Conservation (phyloP, 1,140 invertebrate genomes). For the Acromyrmex charruanus region DNA sequence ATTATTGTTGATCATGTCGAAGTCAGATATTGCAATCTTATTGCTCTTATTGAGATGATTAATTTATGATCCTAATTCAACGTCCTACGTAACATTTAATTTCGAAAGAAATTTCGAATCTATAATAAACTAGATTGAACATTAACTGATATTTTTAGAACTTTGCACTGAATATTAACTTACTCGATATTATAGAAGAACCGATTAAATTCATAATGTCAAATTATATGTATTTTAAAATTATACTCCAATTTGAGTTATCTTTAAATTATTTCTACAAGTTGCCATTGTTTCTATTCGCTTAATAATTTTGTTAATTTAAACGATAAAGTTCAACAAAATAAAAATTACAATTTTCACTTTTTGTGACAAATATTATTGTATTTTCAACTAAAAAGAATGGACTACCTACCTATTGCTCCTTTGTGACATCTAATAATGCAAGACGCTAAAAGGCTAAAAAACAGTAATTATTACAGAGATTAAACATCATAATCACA, state of each 20-base stretch:
- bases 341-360: too few species aligned
- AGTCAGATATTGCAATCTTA: background rate
- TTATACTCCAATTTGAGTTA: too few species aligned
- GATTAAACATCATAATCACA: constrained; percentile 2
- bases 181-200: too few species aligned
- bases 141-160: background rate
- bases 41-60: background rate
- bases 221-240: too few species aligned
- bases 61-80: background rate
- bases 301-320: too few species aligned
- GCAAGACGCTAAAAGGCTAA: background rate
- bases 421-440: too few species aligned
- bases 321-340: too few species aligned
- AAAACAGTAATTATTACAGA: constrained; percentile 16
- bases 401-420: too few species aligned
- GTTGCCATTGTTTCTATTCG: too few species aligned
- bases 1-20: background rate
- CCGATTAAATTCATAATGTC: background rate
- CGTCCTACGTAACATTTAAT: background rate
- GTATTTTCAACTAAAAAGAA: too few species aligned
- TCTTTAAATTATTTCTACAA: too few species aligned
- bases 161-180: background rate
- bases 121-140: background rate
- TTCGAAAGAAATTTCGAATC: background rate
- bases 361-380: too few species aligned